Percentiles rank a stretch among this genome's conserved stretches.
Conservation (phyloP, 2,888 invertebrate genomes). For the Drosophila histrio region DNA sequence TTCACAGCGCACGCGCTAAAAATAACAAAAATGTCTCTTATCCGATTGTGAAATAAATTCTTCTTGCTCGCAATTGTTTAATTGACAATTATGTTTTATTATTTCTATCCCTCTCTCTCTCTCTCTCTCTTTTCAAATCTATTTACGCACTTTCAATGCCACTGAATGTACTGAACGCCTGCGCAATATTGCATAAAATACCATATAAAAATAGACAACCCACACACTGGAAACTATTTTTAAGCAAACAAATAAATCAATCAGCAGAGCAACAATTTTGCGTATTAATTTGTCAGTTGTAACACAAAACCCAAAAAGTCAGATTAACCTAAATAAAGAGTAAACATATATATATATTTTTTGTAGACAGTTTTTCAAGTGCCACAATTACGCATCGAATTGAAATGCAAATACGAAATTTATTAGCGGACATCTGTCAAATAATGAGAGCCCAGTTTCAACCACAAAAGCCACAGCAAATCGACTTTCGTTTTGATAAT, state of each 20-base stretch:
- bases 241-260: conserved; percentile 60
- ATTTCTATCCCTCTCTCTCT: not conserved
- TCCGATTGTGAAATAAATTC: conserved; percentile 43
- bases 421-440: conserved; percentile 6
- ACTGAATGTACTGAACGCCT: conserved; percentile 43
- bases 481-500: conserved; percentile 55
- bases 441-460: conserved; percentile 2
- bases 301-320: conserved; percentile 59
- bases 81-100: conserved; percentile 18
- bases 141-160: conserved; percentile 59
- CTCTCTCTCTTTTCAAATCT: conserved; percentile 10
- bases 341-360: conserved; percentile 4
- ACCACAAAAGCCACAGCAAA: conserved; percentile 41
- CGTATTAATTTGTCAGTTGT: conserved; percentile 50
- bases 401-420: conserved; percentile 41
- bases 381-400: conserved; percentile 52
- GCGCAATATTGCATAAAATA: conserved; percentile 39
- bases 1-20: conserved; percentile 59
- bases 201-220: conserved; percentile 45
- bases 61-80: conserved; percentile 13
- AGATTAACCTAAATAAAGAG: conserved; percentile 69
- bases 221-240: conserved; percentile 54
- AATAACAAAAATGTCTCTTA: conserved; percentile 39
- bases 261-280: conserved; percentile 19
- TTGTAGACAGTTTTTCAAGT: conserved; percentile 27